Evolutionary conservation across 2,113 vertebrate genomes (phyloP), one percentile per base, ranked within the genome.

Genomic region (Coregonus clupeaformis): DNA sequence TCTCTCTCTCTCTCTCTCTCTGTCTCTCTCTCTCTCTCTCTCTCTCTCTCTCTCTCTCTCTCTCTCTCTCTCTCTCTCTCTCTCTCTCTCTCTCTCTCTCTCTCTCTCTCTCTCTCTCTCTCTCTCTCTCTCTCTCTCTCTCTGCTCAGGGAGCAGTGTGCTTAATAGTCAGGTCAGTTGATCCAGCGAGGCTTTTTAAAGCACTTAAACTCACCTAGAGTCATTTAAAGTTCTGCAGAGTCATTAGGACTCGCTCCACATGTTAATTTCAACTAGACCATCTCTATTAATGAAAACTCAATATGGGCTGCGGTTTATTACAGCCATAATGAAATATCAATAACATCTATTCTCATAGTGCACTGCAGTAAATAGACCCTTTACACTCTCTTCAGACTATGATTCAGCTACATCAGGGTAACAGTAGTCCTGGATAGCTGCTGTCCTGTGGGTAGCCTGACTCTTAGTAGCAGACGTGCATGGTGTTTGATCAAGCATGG

Each of bases 321-420:
- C 36, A 84, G 81, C 83, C 77, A 72, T 89, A 90, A 91, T 90
- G 79, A 92, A 90, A 92, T 90, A 90, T 90, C 88, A 91, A 92
- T 91, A 89, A 71, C 83, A 80, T 82, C 36, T 42, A 7, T 42
- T 75, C 83, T 81, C 84, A 82, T 74, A 82, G 81, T 78, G 80
- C 14, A 65, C 83, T 80, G 84, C 76, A 75, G 84, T 85, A 89
- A 89, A 73, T 42, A 42, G 0, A 42, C 36, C 87, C 80, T 81
- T 76, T 67, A 76, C n/a, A n/a, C n/a, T 71, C 82, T 82, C n/a
- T 69, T n/a, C n/a, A n/a, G n/a, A n/a, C n/a, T n/a, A n/a, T n/a
- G n/a, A 79, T 75, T 79, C 25, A 1, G 81, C 77, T 78, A 69
- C 81, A 83, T 86, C 82, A 82, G 72, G 77, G 9, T 60, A 76